Percentiles rank a stretch among this genome's conserved stretches.
Conservation (phyloP, 2,797 vertebrate species). For the Tinamus major region DNA sequence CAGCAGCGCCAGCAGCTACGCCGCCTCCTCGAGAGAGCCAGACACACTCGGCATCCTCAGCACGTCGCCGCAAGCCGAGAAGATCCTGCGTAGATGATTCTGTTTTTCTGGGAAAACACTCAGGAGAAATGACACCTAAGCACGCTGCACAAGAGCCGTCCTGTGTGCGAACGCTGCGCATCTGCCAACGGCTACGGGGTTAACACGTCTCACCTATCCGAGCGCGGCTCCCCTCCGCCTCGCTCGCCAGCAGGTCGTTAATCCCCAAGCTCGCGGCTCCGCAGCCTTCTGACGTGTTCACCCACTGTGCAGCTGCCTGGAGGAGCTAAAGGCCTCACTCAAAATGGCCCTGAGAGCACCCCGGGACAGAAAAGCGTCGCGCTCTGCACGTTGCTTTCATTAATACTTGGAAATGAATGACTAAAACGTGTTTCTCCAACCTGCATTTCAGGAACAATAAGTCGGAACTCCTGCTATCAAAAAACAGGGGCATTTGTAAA, state of each 20-base stretch:
- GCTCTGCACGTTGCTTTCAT: neutral
- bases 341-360: neutral
- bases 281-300: too few species aligned
- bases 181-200: neutral
- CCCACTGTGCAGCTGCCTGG: neutral
- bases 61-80: fast-evolving
- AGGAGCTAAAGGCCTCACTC: neutral
- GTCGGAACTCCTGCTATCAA: neutral
- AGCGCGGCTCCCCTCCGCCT: neutral
- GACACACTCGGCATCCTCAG: neutral
- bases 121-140: fast-evolving
- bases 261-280: neutral
- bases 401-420: neutral
- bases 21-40: neutral
- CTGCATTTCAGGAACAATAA: neutral
- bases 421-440: neutral
- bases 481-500: neutral
- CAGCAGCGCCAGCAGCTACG: too few species aligned
- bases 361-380: neutral
- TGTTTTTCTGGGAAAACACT: neutral
- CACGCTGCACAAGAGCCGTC: neutral
- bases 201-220: neutral
- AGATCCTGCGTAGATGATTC: neutral
- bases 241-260: neutral
- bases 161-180: neutral